These are phyloP conservation scores for Pantelozetes paolii DNA, from an alignment of 2,888 invertebrate genomes.

Conservation along the genomic window DNA sequence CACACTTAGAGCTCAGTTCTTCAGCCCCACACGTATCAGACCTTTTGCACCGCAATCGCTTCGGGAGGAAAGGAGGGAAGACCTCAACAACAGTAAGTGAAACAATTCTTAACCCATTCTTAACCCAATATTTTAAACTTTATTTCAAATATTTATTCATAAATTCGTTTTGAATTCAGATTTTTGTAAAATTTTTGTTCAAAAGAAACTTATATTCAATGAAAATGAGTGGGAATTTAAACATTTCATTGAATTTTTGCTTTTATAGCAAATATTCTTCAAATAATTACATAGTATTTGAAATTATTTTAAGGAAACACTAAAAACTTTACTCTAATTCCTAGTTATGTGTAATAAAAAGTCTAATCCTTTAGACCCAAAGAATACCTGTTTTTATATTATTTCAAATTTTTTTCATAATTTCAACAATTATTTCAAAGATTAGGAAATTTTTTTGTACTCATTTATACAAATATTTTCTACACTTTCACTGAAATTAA, in stretches of 20 bases:
- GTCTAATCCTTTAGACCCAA: no score
- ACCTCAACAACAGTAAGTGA: neutral
- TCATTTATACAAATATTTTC: neutral
- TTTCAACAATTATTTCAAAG: no score
- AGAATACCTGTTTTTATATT: neutral
- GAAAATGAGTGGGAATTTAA: neutral
- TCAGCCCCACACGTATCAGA: slow-evolving; percentile 4
- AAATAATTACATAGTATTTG: no score
- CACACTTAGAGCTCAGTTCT: slow-evolving; percentile 32
- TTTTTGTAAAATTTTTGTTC: neutral
- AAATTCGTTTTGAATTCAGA: neutral
- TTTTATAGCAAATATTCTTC: neutral
- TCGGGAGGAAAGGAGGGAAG: neutral
- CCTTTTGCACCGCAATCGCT: neutral
- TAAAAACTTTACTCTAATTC: no score
- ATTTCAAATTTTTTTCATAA: no score
- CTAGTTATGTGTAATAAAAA: no score
- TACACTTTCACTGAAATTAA: neutral
- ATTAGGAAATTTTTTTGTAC: neutral
- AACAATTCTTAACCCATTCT: neutral
- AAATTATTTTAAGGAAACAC: no score
- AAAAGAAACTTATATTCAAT: no score
- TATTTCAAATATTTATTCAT: neutral
- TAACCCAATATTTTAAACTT: neutral
- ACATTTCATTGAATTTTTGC: neutral